These are phyloP conservation scores for Leucoma salicis DNA, from an alignment of 2,888 invertebrate genomes.

Conservation along the genomic window DNA sequence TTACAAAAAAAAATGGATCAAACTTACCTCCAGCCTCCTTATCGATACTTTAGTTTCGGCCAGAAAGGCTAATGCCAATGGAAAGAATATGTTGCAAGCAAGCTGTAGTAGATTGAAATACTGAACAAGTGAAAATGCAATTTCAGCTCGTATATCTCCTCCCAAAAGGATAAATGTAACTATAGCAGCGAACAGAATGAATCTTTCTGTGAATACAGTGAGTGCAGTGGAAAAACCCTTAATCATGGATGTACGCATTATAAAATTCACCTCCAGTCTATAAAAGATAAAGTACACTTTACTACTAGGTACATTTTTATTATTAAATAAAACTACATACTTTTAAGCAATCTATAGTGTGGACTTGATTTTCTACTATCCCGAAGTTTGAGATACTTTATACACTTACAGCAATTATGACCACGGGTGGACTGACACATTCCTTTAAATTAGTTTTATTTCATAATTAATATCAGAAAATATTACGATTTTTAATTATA, in stretches of 20 bases:
- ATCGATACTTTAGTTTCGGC: conserved; percentile 86
- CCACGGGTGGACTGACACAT: no score
- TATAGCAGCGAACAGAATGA: conserved; percentile 90
- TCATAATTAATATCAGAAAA: no score
- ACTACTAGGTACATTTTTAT: no score
- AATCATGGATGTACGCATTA: conserved; percentile 85
- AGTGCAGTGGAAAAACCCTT: conserved; percentile 84
- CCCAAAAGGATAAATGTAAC: conserved; percentile 87
- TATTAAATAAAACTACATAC: no score
- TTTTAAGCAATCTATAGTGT: no score
- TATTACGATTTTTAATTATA: no score
- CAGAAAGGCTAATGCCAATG: conserved; percentile 80
- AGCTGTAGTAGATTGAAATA: conserved; percentile 89
- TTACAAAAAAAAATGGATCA: not conserved
- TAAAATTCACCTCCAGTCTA: conserved; percentile 87
- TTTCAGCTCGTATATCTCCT: conserved; percentile 81
- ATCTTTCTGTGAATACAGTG: conserved; percentile 91
- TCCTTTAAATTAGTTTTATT: no score
- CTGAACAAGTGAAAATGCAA: conserved; percentile 89
- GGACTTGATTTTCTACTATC: no score
- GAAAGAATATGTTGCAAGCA: conserved; percentile 85
- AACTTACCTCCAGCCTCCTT: conserved; percentile 81
- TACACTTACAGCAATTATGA: no score
- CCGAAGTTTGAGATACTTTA: no score
- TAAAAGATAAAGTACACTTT: conserved; percentile 17